A percentile compares a stretch with the other conserved stretches of the same genome.
phyloP scores from a whole-genome alignment of 2,113 vertebrate species.

The Coturnix japonica region DNA sequence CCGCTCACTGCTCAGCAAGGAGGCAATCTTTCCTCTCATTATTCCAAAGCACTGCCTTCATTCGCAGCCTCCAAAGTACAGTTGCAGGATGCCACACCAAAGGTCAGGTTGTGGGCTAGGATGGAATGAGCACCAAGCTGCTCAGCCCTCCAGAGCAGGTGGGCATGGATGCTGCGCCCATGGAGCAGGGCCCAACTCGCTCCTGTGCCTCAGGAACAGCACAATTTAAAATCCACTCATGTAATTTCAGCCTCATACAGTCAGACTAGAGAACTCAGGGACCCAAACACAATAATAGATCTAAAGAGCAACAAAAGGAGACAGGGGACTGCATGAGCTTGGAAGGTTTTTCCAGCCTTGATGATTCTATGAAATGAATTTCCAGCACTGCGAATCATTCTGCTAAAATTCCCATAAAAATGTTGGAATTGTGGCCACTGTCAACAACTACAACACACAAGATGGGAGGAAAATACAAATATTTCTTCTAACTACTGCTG shows the following conservation, averaged over 20 bases:
- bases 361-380: neutral
- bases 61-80: neutral
- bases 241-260: neutral
- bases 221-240: neutral
- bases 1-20: neutral
- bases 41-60: neutral
- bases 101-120: constrained; percentile 23
- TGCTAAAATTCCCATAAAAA: neutral
- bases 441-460: neutral
- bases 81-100: neutral
- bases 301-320: neutral
- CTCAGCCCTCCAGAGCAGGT: neutral
- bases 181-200: neutral
- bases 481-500: neutral
- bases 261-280: neutral
- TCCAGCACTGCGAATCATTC: neutral
- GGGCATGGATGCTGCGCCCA: neutral
- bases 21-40: neutral
- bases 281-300: neutral
- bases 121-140: constrained; percentile 41
- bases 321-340: too few relatives aligned
- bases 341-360: too few relatives aligned
- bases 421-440: neutral
- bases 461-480: neutral
- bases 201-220: neutral